phyloP scores from a whole-genome alignment of 2,797 vertebrate genomes.

The Monodelphis domestica region DNA sequence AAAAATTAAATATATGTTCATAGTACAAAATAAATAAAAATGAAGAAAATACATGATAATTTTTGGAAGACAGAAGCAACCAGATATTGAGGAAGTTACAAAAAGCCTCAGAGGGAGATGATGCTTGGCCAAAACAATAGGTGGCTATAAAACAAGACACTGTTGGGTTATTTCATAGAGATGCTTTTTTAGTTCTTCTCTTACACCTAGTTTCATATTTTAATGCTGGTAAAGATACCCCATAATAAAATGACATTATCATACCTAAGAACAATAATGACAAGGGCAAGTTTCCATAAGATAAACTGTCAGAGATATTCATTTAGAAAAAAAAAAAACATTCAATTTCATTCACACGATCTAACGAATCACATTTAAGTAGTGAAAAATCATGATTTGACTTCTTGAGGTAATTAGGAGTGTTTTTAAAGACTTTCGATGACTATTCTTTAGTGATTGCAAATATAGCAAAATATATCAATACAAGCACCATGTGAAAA shows the following conservation, averaged over 20 bases:
- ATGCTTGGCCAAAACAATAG: not conserved
- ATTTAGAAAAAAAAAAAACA: conserved; percentile 69
- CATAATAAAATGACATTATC: conserved; percentile 58
- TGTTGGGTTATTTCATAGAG: conserved; percentile 1
- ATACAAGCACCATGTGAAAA: conserved; percentile 26
- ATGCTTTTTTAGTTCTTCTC: not conserved
- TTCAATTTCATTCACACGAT: conserved; percentile 20
- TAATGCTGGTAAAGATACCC: conserved; percentile 47
- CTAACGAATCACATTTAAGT: conserved; percentile 71
- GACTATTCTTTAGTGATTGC: conserved; percentile 31
- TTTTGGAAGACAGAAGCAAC: no score
- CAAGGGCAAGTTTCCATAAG: conserved; percentile 62
- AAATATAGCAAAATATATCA: conserved; percentile 58
- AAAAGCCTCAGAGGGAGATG: not conserved
- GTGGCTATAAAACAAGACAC: conserved; percentile 10
- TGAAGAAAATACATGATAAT: not conserved
- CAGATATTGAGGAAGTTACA: not conserved
- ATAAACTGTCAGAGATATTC: conserved; percentile 62
- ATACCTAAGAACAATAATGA: conserved; percentile 44
- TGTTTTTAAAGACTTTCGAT: conserved; percentile 51
- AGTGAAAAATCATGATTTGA: conserved; percentile 69
- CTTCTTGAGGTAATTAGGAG: conserved; percentile 68
- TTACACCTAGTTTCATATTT: conserved; percentile 15
- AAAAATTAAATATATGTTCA: not conserved
- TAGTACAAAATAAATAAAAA: not conserved